These are phyloP conservation scores for Lepidurus apus DNA, from an alignment of 1,140 invertebrate species.

Conservation along the genomic window DNA sequence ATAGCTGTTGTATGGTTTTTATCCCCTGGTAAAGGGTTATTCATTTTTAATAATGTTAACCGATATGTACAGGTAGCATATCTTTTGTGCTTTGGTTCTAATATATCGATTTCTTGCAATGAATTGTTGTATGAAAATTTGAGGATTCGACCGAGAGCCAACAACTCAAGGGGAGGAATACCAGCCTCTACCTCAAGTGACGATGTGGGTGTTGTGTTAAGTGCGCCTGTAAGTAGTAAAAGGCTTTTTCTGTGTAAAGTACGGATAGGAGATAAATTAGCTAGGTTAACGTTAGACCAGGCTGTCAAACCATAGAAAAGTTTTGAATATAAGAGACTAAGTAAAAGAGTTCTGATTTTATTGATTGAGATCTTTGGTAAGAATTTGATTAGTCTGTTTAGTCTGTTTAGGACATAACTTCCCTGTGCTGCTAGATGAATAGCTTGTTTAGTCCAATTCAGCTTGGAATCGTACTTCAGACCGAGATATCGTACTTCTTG, in stretches of 20 bases:
- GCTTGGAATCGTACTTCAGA: conserved; percentile 1
- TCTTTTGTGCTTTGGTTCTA: not conserved
- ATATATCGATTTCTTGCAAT: not conserved
- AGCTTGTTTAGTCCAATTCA: conserved; percentile 25
- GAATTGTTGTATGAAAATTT: not conserved
- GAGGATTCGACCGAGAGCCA: not conserved
- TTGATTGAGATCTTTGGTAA: not conserved
- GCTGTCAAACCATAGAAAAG: not conserved
- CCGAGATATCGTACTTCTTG: not conserved
- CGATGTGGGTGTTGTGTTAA: no score
- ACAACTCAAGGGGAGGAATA: not conserved
- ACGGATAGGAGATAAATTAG: not conserved
- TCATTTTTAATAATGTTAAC: not conserved
- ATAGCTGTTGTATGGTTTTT: not conserved
- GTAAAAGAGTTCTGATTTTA: not conserved
- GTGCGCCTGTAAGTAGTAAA: not conserved
- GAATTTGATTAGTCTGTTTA: not conserved
- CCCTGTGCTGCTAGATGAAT: not conserved
- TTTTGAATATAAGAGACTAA: not conserved
- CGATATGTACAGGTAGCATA: not conserved
- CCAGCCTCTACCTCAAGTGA: no score
- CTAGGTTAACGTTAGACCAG: not conserved
- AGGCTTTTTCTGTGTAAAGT: not conserved
- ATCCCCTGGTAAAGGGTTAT: not conserved
- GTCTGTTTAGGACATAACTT: not conserved